Conservation (phyloP, 2,888 invertebrate species). For the Melitaea athalia region DNA sequence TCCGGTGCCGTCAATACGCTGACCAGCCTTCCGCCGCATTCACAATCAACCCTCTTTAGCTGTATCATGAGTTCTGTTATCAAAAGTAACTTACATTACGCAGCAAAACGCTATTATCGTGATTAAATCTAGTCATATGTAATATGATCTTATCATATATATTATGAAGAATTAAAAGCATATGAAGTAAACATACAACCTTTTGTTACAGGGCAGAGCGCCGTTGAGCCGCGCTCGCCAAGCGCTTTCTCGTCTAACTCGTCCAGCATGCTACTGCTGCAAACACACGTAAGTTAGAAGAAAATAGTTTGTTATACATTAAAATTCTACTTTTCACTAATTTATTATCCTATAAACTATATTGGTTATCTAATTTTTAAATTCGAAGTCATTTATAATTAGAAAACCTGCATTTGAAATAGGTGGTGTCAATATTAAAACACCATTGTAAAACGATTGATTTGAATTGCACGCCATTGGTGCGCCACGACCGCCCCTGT, state of each 20-base stretch:
- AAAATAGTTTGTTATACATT: background rate
- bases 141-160: conserved; percentile 23
- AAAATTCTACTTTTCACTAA: conserved; percentile 8
- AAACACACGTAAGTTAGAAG: conserved; percentile 89
- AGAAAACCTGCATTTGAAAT: conserved; percentile 56
- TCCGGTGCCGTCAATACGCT: conserved; percentile 63
- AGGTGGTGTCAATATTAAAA: conserved; percentile 46
- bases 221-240: conserved; percentile 81
- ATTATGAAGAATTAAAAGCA: conserved; percentile 39
- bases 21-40: conserved; percentile 60
- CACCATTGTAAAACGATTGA: conserved; percentile 41
- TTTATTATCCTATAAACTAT: no score
- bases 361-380: background rate
- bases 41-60: conserved; percentile 47
- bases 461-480: conserved; percentile 63
- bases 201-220: conserved; percentile 80
- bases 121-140: conserved; percentile 30
- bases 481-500: conserved; percentile 64
- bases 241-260: conserved; percentile 81
- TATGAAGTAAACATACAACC: conserved; percentile 35
- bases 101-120: conserved; percentile 16
- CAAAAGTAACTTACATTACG: conserved; percentile 15
- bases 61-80: conserved; percentile 21
- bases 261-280: conserved; percentile 96
- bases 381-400: conserved; percentile 40